A percentile compares a stretch with the other conserved stretches of the same genome.
Conservation (phyloP, 2,888 invertebrate genomes). For the Branchinecta sandiegonensis region DNA sequence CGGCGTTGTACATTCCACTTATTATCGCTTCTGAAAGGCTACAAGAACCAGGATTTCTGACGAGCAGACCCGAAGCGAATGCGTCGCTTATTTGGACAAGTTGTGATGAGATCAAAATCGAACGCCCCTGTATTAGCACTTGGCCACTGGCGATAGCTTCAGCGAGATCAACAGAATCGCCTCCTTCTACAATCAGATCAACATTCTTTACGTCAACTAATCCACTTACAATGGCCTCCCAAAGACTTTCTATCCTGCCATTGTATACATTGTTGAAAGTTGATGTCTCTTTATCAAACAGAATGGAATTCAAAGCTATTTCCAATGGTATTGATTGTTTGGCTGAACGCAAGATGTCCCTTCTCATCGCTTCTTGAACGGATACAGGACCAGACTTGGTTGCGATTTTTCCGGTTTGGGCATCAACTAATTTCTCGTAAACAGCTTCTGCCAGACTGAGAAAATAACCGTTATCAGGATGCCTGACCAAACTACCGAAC, state of each 20-base stretch:
- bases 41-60: no score
- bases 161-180: conserved; percentile 38
- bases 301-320: conserved; percentile 58
- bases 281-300: conserved; percentile 55
- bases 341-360: conserved; percentile 50
- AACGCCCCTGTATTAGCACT: no score
- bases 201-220: conserved; percentile 56
- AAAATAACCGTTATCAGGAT: conserved; percentile 40
- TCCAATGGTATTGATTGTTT: conserved; percentile 51
- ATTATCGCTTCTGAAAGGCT: conserved; percentile 60
- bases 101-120: no score
- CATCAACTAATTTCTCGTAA: conserved; percentile 51
- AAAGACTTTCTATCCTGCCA: conserved; percentile 55
- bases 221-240: conserved; percentile 54
- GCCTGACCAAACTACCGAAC: conserved; percentile 45
- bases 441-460: conserved; percentile 55
- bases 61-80: no score
- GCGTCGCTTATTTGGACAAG: no score
- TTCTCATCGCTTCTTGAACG: conserved; percentile 52
- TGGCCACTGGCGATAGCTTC: no score
- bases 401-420: conserved; percentile 51
- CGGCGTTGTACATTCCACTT: conserved; percentile 60
- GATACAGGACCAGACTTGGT: conserved; percentile 45
- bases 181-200: conserved; percentile 55
- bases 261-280: conserved; percentile 60